phyloP scores from a whole-genome alignment of 2,113 vertebrate species.

The Neofelis nebulosa region DNA sequence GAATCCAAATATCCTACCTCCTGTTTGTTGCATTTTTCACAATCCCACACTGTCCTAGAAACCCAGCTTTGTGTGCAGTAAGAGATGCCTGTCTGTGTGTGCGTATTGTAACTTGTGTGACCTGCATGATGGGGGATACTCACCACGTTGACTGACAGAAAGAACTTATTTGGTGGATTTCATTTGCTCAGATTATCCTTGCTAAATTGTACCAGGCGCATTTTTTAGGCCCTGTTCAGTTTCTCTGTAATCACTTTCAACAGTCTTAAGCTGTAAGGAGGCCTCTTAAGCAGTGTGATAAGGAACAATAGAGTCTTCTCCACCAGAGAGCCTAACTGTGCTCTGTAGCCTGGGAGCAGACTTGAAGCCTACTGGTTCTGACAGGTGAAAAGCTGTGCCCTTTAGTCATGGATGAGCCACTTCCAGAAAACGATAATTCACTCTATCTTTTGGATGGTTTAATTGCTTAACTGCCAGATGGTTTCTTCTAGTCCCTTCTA shows the following conservation, averaged over 20 bases:
- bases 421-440: conserved; percentile 42
- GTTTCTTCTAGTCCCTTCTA: conserved; percentile 40
- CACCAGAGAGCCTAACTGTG: not conserved
- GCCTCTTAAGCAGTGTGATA: not conserved
- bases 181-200: not conserved
- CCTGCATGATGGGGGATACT: not conserved
- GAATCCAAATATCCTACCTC: not conserved
- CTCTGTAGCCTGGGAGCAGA: not conserved
- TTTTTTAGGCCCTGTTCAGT: not conserved
- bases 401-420: conserved; percentile 24
- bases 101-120: not conserved
- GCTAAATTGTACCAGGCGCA: not conserved
- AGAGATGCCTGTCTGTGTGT: not conserved
- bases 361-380: conserved; percentile 41
- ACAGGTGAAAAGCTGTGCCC: conserved; percentile 53
- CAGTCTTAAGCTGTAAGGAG: not conserved
- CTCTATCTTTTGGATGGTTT: not conserved
- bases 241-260: not conserved
- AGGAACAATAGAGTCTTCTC: not conserved
- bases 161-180: not conserved
- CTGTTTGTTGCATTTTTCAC: not conserved
- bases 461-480: conserved; percentile 7
- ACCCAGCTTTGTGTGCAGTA: no score
- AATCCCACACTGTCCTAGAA: not conserved
- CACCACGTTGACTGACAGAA: not conserved